Evolutionary conservation across 2,797 vertebrate genomes (phyloP).

Genomic region (Anolis apletophallus): DNA sequence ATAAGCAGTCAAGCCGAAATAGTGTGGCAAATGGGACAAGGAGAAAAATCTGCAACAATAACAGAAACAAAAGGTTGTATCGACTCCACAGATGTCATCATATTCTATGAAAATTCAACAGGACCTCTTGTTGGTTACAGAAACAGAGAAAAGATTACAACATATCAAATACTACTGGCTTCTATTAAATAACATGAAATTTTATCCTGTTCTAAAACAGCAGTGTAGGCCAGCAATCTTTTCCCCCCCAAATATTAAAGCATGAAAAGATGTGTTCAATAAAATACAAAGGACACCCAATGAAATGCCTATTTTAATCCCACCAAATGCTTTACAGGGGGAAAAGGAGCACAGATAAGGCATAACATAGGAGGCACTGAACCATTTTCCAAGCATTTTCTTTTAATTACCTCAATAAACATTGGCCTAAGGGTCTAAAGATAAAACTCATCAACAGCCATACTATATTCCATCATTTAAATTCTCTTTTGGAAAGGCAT

Average conservation of each 20-base stretch:
- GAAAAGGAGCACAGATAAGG: background rate
- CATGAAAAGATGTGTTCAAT: no score
- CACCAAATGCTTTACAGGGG: background rate
- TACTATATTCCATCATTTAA: background rate
- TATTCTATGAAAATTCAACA: background rate
- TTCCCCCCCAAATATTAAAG: no score
- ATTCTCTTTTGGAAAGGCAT: background rate
- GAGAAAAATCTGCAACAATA: background rate
- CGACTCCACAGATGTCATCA: background rate
- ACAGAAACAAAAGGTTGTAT: background rate
- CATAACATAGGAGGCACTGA: background rate
- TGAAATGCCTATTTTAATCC: background rate
- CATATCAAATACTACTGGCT: background rate
- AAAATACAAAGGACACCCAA: background rate
- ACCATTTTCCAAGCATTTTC: background rate
- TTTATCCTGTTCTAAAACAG: no score
- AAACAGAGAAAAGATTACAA: background rate
- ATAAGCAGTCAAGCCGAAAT: background rate
- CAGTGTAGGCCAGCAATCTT: no score
- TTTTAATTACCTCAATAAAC: conserved; percentile 7
- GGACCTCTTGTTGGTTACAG: background rate
- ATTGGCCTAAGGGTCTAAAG: background rate
- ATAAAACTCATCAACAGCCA: background rate
- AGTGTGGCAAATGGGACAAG: background rate
- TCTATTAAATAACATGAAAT: background rate